These are phyloP conservation scores for Umimayanthus kanabou DNA, from an alignment of 92 coral and sea anemone species.

Conservation along the genomic window DNA sequence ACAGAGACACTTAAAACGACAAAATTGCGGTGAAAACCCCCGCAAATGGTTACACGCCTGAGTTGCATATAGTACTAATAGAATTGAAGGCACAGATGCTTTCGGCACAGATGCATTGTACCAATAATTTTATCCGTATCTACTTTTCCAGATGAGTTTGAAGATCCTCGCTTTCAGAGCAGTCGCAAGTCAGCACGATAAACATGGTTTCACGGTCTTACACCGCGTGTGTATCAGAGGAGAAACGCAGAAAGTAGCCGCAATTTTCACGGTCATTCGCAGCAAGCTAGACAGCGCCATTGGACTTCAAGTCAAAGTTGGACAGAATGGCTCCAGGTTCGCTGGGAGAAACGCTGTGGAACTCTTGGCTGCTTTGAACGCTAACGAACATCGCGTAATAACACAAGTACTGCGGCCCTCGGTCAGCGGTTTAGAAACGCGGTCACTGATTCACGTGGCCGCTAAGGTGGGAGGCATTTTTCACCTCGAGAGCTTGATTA, in stretches of 20 bases:
- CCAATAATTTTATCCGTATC: background rate
- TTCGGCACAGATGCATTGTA: background rate
- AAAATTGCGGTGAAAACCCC: no score
- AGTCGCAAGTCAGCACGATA: conserved; percentile 28
- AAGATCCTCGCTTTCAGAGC: conserved; percentile 36
- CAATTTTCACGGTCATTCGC: background rate
- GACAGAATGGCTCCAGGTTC: conserved; percentile 31
- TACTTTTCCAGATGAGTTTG: conserved; percentile 31
- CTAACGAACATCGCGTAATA: conserved; percentile 18
- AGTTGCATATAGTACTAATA: no score
- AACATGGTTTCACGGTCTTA: conserved; percentile 29
- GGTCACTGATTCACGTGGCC: conserved; percentile 36
- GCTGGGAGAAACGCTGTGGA: conserved; percentile 40
- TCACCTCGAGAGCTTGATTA: conserved; percentile 33
- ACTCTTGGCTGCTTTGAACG: conserved; percentile 7
- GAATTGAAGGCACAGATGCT: no score
- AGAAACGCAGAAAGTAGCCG: conserved; percentile 6
- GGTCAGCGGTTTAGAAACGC: conserved; percentile 32
- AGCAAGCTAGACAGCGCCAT: conserved; percentile 30
- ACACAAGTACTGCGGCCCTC: conserved; percentile 42
- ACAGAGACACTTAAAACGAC: no score
- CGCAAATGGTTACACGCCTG: no score
- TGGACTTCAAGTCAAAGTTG: conserved; percentile 34
- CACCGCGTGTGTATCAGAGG: conserved; percentile 37
- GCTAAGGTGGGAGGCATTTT: conserved; percentile 24